Evolutionary conservation across 2,113 vertebrate species (phyloP).

Genomic region (Sapayoa aenigma): DNA sequence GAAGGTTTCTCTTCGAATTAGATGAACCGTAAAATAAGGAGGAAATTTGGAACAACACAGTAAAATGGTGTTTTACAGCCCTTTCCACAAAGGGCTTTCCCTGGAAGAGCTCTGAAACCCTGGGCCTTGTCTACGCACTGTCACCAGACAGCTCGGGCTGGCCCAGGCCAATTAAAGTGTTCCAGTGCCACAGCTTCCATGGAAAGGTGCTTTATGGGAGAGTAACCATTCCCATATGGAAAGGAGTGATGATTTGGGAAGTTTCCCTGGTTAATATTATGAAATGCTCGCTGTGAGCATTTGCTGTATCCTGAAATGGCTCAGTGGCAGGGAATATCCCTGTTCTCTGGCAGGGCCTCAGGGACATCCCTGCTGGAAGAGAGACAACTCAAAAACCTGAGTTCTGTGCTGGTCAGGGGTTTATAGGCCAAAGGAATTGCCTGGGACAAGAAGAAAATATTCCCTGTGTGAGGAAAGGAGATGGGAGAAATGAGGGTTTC

Average conservation of each 20-base stretch:
- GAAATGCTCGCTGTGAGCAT: background rate
- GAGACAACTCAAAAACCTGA: background rate
- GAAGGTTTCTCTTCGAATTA: constrained; percentile 6
- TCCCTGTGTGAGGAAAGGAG: background rate
- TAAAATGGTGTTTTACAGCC: constrained; percentile 1
- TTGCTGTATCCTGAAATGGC: background rate
- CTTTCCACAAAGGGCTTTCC: background rate
- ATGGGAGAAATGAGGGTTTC: background rate
- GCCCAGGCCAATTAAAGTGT: background rate
- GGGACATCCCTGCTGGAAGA: accelerated
- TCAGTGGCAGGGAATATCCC: background rate
- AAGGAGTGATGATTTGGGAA: background rate
- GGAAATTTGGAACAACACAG: constrained; percentile 48
- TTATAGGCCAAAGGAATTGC: background rate
- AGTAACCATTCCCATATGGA: constrained; percentile 3
- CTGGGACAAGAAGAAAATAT: background rate
- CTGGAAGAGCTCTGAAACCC: background rate
- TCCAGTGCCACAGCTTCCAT: background rate
- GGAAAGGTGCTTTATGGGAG: background rate
- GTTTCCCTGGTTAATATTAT: background rate
- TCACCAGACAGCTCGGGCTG: background rate
- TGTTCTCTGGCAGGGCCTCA: accelerated
- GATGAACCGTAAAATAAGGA: constrained; percentile 41
- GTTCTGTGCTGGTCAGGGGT: background rate
- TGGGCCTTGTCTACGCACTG: background rate